Evolutionary conservation across 2,797 vertebrate genomes (phyloP).

Genomic region (Protosalanx chinensis): DNA sequence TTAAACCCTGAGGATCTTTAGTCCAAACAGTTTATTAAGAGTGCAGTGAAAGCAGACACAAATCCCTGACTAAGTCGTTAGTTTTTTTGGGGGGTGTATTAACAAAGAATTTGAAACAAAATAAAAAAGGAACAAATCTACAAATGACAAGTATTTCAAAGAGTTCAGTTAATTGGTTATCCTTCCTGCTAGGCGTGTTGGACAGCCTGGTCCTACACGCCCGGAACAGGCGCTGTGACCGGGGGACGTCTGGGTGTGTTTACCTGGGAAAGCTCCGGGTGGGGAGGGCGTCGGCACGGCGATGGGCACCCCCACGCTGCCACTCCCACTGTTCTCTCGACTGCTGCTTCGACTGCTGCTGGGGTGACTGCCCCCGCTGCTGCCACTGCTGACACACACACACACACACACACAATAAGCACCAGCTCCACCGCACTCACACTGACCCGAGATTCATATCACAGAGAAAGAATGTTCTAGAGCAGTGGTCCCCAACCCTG

Average conservation of each 20-base stretch:
- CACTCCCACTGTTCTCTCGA: conserved; percentile 87
- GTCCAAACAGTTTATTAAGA: not conserved
- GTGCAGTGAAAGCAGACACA: not conserved
- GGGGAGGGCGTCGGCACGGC: conserved; percentile 88
- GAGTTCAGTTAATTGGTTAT: too few relatives aligned
- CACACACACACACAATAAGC: conserved; percentile 17
- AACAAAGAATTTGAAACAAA: too few relatives aligned
- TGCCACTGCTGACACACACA: conserved; percentile 76
- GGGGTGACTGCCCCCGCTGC: conserved; percentile 90
- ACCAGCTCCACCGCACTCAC: not conserved
- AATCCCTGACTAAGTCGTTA: too few relatives aligned
- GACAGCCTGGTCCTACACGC: too few relatives aligned
- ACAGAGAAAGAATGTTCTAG: not conserved
- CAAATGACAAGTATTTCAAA: too few relatives aligned
- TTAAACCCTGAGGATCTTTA: not conserved
- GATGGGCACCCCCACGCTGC: conserved; percentile 85
- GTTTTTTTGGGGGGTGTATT: too few relatives aligned
- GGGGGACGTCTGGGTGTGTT: conserved; percentile 16
- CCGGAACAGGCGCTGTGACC: not conserved
- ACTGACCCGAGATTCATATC: not conserved
- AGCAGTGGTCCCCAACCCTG: too few relatives aligned
- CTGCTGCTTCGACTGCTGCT: conserved; percentile 90
- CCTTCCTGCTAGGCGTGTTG: too few relatives aligned
- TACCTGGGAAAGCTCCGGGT: conserved; percentile 91
- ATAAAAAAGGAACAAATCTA: too few relatives aligned